Evolutionary conservation across 2,888 invertebrate genomes (phyloP), one percentile per base, ranked within the genome.

Genomic region (Lydus trimaculatus): DNA sequence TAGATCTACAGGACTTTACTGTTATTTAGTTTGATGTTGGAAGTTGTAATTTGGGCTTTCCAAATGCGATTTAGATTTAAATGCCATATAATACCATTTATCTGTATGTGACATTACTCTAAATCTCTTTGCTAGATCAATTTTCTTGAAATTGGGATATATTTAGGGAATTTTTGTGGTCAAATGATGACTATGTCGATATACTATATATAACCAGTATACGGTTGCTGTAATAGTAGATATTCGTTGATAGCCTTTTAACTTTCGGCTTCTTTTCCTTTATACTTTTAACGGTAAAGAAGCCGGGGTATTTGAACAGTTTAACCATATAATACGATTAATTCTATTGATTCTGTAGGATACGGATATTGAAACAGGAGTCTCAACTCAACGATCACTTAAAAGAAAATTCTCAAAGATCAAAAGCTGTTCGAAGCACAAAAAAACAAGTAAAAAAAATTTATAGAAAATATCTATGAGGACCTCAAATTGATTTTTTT

Each of bases 11-110:
- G 70, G 76, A 76, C 76, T 77, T 74, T 73, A 71, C 72, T 71
- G 78, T 77, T 76, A 76, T 78, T 77, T 76, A 76, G 75, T 72
- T 74, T 69, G 74, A 67, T 73, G 77, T 74, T 76, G 61, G 75
- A 65, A 75, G 77, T n/a, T n/a, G n/a, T 78, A 78, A 77, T 78
- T 78, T 75, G 64, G 76, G 73, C 75, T 77, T 74, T 72, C 70
- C 73, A 75, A 74, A 73, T 73, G 72, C 69, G 74, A 76, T 74
- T 72, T 67, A 72, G 71, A 66, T 73, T 72, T 65, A 71, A 72
- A 63, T 71, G 69, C 66, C 39, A 61, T 63, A 64, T 59, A 63
- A 63, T 65, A 39, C 31, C 31, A 63, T 48, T 9, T 56, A 25
- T 56, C 56, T 56, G 28, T 15, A 23, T 28, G n/a, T 15, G 11